Conservation (phyloP, 2,888 invertebrate genomes). For the Drosophila meridionalis region DNA sequence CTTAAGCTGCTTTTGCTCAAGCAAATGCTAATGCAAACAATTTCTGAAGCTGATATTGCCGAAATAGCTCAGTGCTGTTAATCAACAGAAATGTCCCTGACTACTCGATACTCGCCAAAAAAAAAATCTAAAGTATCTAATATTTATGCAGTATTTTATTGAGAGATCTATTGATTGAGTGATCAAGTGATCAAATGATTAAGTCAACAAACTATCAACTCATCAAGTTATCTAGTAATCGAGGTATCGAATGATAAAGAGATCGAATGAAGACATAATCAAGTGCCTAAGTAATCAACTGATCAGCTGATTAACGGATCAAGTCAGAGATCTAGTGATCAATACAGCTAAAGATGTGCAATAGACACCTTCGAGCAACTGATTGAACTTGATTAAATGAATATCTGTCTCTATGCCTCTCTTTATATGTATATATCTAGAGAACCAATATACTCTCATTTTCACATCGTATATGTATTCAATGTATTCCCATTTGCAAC, state of each 20-base stretch:
- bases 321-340: not conserved
- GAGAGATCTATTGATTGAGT: not conserved
- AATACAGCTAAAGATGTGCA: not conserved
- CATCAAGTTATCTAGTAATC: not conserved
- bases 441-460: not conserved
- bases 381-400: not conserved
- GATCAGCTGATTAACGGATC: not conserved
- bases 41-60: not conserved
- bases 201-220: not conserved
- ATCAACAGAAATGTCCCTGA: not conserved
- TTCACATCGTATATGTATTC: not conserved
- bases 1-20: not conserved
- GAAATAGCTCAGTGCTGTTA: not conserved
- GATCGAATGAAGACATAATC: not conserved
- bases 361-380: not conserved
- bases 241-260: not conserved
- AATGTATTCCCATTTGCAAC: not conserved
- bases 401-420: not conserved
- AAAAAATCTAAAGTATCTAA: not conserved
- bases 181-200: not conserved
- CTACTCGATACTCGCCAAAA: not conserved
- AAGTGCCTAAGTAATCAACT: not conserved
- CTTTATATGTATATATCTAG: not conserved
- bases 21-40: conserved; percentile 5
- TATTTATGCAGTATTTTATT: not conserved